A percentile compares a stretch with the other conserved stretches of the same genome.
phyloP scores from a whole-genome alignment of 2,888 invertebrate genomes.

The Pristionchus entomophagus region DNA sequence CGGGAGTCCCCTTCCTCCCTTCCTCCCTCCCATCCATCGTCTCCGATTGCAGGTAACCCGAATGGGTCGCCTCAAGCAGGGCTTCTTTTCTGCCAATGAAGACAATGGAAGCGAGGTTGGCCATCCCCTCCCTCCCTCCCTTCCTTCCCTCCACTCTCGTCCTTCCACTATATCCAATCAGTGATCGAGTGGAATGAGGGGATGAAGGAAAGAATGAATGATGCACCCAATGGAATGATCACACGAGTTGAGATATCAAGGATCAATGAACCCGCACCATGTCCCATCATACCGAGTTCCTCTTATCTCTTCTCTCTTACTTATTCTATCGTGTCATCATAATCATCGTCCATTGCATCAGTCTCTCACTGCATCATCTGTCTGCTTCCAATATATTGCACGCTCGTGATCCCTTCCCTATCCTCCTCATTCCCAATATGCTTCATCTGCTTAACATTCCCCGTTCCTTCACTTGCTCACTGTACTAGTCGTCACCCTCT shows the following conservation, averaged over 20 bases:
- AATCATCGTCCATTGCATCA: background rate
- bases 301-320: background rate
- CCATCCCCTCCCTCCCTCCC: background rate
- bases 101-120: slow-evolving; percentile 44
- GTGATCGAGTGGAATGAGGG: too few species aligned
- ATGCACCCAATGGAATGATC: background rate
- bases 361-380: background rate
- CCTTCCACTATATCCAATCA: background rate
- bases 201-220: background rate
- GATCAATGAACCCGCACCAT: background rate
- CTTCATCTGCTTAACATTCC: background rate
- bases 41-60: slow-evolving; percentile 46
- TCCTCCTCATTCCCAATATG: background rate
- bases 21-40: background rate
- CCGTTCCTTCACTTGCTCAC: background rate
- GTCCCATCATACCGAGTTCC: too few species aligned
- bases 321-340: background rate
- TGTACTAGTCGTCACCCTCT: background rate
- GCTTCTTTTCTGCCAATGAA: slow-evolving; percentile 48
- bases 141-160: background rate
- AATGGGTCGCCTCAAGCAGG: slow-evolving; percentile 48
- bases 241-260: background rate
- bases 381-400: background rate
- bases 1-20: background rate
- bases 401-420: background rate